A percentile compares a stretch with the other conserved stretches of the same genome.
Conservation (phyloP, 1,140 invertebrate species). For the Sycophila sp. region DNA sequence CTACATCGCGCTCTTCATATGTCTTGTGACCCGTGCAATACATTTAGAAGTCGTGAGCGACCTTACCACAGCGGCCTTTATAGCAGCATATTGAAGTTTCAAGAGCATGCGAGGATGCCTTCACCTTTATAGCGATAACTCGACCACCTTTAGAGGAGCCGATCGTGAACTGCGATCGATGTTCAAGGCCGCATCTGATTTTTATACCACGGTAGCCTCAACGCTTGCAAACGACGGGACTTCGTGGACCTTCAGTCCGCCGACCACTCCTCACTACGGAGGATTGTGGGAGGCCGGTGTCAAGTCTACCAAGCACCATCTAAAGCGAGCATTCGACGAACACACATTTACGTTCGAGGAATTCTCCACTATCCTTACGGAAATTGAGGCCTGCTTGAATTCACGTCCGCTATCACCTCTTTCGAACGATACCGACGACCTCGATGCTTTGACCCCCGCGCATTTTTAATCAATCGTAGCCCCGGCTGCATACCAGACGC, state of each 20-base stretch:
- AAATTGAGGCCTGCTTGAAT: constrained; percentile 54
- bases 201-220: not conserved
- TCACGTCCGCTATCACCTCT: constrained; percentile 48
- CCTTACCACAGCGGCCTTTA: not conserved
- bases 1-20: constrained; percentile 9
- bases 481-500: too few species aligned
- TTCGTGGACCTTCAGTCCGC: constrained; percentile 24
- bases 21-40: not conserved
- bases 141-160: not conserved
- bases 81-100: constrained; percentile 49
- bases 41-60: constrained; percentile 12
- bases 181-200: not conserved
- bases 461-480: constrained; percentile 39
- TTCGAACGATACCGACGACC: constrained; percentile 34
- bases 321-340: constrained; percentile 37
- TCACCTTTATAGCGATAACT: not conserved
- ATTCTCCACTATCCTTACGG: constrained; percentile 46
- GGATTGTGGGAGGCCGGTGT: constrained; percentile 52
- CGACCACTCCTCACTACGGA: constrained; percentile 37
- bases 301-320: constrained; percentile 43
- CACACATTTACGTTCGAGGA: constrained; percentile 43
- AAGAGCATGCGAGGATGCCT: constrained; percentile 27
- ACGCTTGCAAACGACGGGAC: constrained; percentile 5
- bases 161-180: not conserved
- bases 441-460: constrained; percentile 39